These are phyloP conservation scores for Hephaestus fuliginosus DNA, from an alignment of 2,797 vertebrate genomes.

Conservation along the genomic window DNA sequence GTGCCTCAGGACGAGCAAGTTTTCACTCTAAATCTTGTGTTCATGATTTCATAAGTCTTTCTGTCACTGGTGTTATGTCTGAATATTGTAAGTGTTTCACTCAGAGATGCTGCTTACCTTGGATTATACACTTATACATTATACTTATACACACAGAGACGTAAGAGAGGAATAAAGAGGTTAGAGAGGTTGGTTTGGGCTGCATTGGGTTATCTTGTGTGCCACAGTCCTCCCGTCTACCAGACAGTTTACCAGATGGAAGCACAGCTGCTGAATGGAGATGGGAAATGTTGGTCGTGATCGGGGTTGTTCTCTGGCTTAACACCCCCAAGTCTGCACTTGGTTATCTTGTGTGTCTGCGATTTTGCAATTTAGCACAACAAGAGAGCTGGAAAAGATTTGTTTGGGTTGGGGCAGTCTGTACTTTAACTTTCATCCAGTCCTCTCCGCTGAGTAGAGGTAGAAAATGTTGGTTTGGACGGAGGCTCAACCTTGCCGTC, in stretches of 20 bases:
- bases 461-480: constrained; percentile 3
- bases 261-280: neutral
- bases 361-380: constrained; percentile 18
- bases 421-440: neutral
- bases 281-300: neutral
- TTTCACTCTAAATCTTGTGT: constrained; percentile 3
- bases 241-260: neutral
- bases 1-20: constrained; percentile 23
- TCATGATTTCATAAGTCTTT: constrained; percentile 19
- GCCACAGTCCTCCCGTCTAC: neutral
- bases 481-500: neutral
- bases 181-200: constrained; percentile 7
- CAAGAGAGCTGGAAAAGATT: neutral
- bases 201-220: neutral
- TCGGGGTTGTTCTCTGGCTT: constrained; percentile 11
- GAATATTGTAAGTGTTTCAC: constrained; percentile 5
- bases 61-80: constrained; percentile 18
- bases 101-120: constrained; percentile 21
- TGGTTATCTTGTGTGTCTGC: constrained; percentile 1
- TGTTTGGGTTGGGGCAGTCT: neutral
- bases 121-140: neutral
- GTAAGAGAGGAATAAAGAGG: neutral
- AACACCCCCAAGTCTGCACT: neutral
- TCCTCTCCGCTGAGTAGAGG: neutral
- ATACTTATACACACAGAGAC: neutral